These are phyloP conservation scores for Eulimnadia texana DNA, from an alignment of 1,140 invertebrate species.

Conservation along the genomic window DNA sequence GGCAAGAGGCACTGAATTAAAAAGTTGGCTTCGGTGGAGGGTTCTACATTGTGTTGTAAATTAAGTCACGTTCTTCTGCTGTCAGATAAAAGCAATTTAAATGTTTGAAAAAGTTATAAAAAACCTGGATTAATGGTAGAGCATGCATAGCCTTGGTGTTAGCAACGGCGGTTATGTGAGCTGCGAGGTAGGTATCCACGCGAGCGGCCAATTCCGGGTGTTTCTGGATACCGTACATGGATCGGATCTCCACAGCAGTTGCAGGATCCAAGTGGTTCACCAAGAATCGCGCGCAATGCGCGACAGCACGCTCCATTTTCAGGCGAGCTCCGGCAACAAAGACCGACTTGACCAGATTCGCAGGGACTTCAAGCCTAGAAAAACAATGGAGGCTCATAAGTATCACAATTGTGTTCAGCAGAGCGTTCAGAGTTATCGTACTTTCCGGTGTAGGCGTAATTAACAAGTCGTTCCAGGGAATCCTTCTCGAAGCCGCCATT, in stretches of 20 bases:
- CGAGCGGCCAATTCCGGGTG: conserved; percentile 42
- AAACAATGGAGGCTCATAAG: conserved; percentile 7
- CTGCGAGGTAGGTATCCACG: conserved; percentile 54
- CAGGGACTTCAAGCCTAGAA: conserved; percentile 39
- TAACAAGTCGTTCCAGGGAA: conserved; percentile 53
- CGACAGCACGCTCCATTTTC: conserved; percentile 52
- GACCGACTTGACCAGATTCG: conserved; percentile 47
- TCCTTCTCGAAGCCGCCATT: conserved; percentile 48
- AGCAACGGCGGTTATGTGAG: conserved; percentile 21
- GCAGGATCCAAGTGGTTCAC: conserved; percentile 46
- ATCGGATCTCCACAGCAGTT: conserved; percentile 54
- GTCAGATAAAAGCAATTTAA: no score
- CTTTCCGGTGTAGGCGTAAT: conserved; percentile 63
- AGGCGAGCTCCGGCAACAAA: conserved; percentile 56
- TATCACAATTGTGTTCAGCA: not conserved
- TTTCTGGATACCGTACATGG: conserved; percentile 45
- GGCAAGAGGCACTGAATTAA: no score
- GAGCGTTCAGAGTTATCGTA: conserved; percentile 20
- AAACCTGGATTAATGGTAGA: conserved; percentile 10
- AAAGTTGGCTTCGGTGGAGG: no score
- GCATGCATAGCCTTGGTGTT: conserved; percentile 8
- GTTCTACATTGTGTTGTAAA: no score
- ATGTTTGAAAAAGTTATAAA: no score
- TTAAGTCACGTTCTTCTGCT: no score
- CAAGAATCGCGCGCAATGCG: conserved; percentile 52